Conservation (phyloP, 2,888 invertebrate species). For the Eilema sororculum region DNA sequence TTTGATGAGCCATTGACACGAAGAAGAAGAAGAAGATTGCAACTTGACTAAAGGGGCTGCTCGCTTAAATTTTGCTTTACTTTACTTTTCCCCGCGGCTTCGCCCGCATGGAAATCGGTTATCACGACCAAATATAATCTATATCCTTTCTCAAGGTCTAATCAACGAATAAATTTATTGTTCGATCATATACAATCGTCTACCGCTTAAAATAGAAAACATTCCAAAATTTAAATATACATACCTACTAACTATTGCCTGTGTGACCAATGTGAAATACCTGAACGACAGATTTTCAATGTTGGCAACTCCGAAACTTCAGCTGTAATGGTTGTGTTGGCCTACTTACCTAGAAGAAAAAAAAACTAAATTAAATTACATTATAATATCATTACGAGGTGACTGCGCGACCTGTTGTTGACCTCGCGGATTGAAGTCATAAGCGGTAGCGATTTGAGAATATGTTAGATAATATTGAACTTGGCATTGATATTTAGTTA, state of each 20-base stretch:
- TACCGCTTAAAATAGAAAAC: neutral
- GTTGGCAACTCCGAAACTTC: conserved; percentile 20
- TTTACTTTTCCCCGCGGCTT: too few species aligned
- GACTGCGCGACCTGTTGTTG: conserved; percentile 74
- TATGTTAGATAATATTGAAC: too few species aligned
- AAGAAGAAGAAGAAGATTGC: too few species aligned
- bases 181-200: too few species aligned
- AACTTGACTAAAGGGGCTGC: too few species aligned
- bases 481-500: too few species aligned
- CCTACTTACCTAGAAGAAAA: conserved; percentile 82
- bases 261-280: conserved; percentile 4
- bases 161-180: too few species aligned
- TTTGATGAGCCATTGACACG: too few species aligned
- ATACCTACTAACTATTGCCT: neutral
- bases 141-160: too few species aligned
- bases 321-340: conserved; percentile 48
- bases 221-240: neutral
- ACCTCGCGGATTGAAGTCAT: conserved; percentile 61
- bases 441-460: conserved; percentile 46
- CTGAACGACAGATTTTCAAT: conserved; percentile 19
- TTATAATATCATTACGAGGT: conserved; percentile 81
- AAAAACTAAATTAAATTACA: conserved; percentile 78
- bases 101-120: too few species aligned
- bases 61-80: too few species aligned
- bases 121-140: too few species aligned